A percentile compares a stretch with the other conserved stretches of the same genome.
These are phyloP conservation scores for Heliconius cydno DNA, from an alignment of 2,888 invertebrate genomes.

Conservation along the genomic window DNA sequence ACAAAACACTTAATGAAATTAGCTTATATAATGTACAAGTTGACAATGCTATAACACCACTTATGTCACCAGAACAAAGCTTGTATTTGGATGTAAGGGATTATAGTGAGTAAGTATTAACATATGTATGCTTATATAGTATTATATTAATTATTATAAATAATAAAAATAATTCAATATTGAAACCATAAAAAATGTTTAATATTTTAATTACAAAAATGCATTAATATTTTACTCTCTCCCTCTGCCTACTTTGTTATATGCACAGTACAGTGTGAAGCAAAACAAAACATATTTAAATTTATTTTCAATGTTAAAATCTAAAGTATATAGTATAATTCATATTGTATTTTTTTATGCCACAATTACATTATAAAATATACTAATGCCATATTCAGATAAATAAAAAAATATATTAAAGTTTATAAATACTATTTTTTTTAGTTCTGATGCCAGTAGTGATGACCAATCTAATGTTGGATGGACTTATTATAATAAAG, in stretches of 20 bases:
- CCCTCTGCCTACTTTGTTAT: too few species aligned
- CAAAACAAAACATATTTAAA: too few species aligned
- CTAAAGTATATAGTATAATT: too few species aligned
- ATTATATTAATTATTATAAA: neutral
- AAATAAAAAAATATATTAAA: neutral
- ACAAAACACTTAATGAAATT: slow-evolving; percentile 75
- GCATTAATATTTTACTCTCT: too few species aligned
- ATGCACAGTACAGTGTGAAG: too few species aligned
- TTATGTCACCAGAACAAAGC: slow-evolving; percentile 76
- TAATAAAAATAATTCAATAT: neutral
- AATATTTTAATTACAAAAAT: too few species aligned
- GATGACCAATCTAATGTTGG: slow-evolving; percentile 84
- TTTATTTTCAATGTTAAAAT: too few species aligned
- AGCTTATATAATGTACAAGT: slow-evolving; percentile 77
- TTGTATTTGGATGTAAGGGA: slow-evolving; percentile 77
- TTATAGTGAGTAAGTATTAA: slow-evolving; percentile 75
- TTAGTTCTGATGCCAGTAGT: slow-evolving; percentile 80
- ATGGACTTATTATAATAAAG: slow-evolving; percentile 88
- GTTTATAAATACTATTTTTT: slow-evolving; percentile 47
- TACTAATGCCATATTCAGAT: too few species aligned
- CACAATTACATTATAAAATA: too few species aligned
- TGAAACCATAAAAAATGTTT: neutral
- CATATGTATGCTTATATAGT: neutral
- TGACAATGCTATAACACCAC: slow-evolving; percentile 75
- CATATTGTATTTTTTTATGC: too few species aligned